Percentiles rank a stretch among this genome's conserved stretches.
phyloP scores from a whole-genome alignment of 2,113 vertebrate genomes.

The Mustela nigripes region DNA sequence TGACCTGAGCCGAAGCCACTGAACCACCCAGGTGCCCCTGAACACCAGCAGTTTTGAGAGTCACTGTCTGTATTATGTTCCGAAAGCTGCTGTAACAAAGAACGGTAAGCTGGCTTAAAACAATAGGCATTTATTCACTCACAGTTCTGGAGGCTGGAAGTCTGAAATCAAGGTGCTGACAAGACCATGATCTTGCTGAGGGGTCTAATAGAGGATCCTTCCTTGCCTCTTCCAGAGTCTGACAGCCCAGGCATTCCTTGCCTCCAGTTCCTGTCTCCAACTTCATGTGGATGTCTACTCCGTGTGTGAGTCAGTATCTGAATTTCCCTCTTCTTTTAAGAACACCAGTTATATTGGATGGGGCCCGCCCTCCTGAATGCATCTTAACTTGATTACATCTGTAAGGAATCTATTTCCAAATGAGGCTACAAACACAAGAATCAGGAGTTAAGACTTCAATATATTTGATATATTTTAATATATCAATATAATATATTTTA shows the following conservation, averaged over 20 bases:
- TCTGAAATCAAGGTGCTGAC: neutral
- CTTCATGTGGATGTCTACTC: neutral
- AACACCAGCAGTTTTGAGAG: neutral
- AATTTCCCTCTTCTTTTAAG: conserved; percentile 2
- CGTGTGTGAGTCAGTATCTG: neutral
- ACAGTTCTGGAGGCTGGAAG: neutral
- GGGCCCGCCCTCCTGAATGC: neutral
- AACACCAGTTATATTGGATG: neutral
- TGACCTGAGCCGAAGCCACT: too few relatives aligned
- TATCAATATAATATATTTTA: too few relatives aligned
- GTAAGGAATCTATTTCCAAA: neutral
- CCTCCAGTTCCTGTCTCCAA: neutral
- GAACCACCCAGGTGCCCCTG: neutral
- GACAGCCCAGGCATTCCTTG: neutral
- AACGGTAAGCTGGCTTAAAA: neutral
- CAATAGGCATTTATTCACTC: neutral
- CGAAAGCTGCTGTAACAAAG: neutral
- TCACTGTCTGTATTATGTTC: neutral
- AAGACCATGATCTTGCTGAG: neutral
- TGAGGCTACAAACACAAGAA: neutral
- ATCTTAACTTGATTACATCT: conserved; percentile 8
- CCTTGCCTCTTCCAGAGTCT: neutral
- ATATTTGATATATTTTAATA: too few relatives aligned
- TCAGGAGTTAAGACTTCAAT: neutral
- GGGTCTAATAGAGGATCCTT: neutral